Conservation (phyloP, 2,113 vertebrate species). For the Anhinga anhinga region DNA sequence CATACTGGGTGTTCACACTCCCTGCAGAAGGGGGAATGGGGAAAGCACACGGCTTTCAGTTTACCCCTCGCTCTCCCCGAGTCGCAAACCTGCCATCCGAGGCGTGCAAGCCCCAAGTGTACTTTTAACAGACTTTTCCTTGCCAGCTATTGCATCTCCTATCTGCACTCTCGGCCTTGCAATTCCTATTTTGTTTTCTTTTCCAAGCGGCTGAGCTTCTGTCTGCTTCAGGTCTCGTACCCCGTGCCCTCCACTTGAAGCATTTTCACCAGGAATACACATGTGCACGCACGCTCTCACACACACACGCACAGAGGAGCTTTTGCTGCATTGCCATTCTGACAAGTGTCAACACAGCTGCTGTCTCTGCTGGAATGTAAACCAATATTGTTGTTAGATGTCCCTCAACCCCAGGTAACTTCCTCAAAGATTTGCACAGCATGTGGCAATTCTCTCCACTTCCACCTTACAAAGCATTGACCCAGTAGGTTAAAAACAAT, state of each 20-base stretch:
- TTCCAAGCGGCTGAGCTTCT: conserved; percentile 20
- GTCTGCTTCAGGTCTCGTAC: not conserved
- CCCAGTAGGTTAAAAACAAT: not conserved
- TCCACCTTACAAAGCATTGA: not conserved
- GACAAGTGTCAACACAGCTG: conserved; percentile 78
- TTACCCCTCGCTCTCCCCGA: not conserved
- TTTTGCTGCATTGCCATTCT: conserved; percentile 33
- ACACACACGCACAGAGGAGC: not conserved
- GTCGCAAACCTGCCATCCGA: not conserved
- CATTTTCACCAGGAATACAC: conserved; percentile 49
- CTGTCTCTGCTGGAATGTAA: conserved; percentile 79
- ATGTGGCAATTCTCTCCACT: not conserved
- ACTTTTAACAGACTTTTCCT: not conserved
- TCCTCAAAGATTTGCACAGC: conserved; percentile 62
- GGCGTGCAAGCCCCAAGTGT: not conserved
- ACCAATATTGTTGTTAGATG: conserved; percentile 75
- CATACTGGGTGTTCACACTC: not conserved
- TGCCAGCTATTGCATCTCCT: not conserved
- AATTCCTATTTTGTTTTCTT: conserved; percentile 49
- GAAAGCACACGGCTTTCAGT: not conserved
- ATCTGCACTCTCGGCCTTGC: not conserved
- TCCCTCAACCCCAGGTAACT: conserved; percentile 70
- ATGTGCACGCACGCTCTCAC: not conserved
- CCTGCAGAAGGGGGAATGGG: not conserved
- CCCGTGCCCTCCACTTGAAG: conserved; percentile 1